Evolutionary conservation across 2,113 vertebrate species (phyloP).

Genomic region (Charina bottae): DNA sequence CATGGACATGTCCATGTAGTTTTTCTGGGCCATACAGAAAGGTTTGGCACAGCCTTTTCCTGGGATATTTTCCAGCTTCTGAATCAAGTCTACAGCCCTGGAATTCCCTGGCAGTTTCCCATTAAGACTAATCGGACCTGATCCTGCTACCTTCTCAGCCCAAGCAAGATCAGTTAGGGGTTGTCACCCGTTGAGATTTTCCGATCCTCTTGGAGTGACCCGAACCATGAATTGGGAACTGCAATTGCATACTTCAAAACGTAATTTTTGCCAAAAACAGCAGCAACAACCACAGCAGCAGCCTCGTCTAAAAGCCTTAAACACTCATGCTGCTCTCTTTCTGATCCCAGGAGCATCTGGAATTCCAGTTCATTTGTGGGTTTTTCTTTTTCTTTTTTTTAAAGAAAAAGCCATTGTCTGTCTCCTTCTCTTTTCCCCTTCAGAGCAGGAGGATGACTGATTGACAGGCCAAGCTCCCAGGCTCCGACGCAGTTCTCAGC

Average conservation of each 20-base stretch:
- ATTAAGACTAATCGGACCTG: not conserved
- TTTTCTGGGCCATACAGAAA: not conserved
- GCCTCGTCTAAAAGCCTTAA: not conserved
- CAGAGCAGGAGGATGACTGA: not conserved
- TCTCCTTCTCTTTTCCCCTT: not conserved
- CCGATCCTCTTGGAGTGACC: not conserved
- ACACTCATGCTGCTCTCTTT: not conserved
- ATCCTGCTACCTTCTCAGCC: not conserved
- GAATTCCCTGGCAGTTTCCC: not conserved
- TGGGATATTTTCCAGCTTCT: not conserved
- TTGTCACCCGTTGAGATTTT: not conserved
- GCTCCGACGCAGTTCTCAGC: not conserved
- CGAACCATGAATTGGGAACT: not conserved
- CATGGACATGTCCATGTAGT: not conserved
- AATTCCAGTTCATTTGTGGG: not conserved
- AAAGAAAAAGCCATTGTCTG: not conserved
- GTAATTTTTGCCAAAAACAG: not conserved
- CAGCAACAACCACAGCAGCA: no score
- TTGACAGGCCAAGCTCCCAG: constrained; percentile 3
- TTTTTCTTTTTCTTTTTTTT: not conserved
- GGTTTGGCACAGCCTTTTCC: not conserved
- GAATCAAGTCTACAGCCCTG: not conserved
- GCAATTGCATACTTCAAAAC: not conserved
- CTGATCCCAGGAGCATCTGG: not conserved
- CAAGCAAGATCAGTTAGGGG: not conserved